These are phyloP conservation scores for Brachionus asplanchnoidis DNA, from an alignment of 1,140 invertebrate genomes.

Conservation along the genomic window DNA sequence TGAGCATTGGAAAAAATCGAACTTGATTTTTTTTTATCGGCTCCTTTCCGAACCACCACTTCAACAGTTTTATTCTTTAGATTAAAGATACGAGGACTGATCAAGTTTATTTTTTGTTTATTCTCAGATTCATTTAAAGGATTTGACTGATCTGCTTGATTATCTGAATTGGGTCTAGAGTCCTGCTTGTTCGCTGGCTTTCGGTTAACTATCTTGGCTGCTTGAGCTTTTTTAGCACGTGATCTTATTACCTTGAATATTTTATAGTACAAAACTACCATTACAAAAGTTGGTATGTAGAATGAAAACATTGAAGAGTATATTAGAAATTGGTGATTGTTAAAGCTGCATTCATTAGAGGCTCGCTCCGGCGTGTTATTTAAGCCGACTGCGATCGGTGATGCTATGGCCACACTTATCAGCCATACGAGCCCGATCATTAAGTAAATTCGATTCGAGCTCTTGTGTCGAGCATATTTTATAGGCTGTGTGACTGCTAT, in stretches of 20 bases:
- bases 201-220: constrained; percentile 48
- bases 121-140: not conserved
- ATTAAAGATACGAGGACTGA: constrained; percentile 8
- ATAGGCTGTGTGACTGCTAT: constrained; percentile 97
- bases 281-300: constrained; percentile 97
- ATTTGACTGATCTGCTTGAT: not conserved
- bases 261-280: constrained; percentile 96
- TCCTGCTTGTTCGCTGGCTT: constrained; percentile 47
- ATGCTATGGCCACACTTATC: constrained; percentile 89
- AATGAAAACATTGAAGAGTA: constrained; percentile 96
- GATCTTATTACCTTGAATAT: constrained; percentile 78
- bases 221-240: constrained; percentile 28
- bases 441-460: constrained; percentile 84
- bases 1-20: constrained; percentile 59
- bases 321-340: constrained; percentile 95
- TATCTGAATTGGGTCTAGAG: constrained; percentile 44
- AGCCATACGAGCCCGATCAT: constrained; percentile 95
- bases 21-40: not conserved
- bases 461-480: constrained; percentile 97
- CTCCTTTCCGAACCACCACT: not conserved
- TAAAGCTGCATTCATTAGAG: constrained; percentile 74
- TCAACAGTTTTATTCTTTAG: constrained; percentile 18
- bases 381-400: constrained; percentile 88
- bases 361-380: constrained; percentile 62
- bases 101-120: constrained; percentile 10